Evolutionary conservation across 2,113 vertebrate species (phyloP), one percentile per base, ranked within the genome.

Genomic region (Heptranchias perlo): DNA sequence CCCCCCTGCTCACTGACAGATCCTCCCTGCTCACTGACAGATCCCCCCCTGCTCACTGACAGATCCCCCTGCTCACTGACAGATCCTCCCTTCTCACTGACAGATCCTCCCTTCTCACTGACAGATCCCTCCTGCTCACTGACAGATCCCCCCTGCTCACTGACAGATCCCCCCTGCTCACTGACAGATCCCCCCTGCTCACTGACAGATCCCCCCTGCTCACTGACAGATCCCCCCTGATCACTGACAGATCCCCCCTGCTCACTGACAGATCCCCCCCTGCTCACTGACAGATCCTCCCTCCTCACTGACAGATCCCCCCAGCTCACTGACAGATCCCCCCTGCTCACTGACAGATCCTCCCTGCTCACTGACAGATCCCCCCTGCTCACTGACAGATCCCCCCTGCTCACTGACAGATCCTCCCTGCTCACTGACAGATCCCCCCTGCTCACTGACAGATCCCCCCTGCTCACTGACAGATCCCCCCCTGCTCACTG

Each of bases 381-480:
- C 21, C 0, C 11, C 21, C 31, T 0, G 0, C 23, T 10, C 2
- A n/a, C n/a, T 28, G 16, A 28, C 0, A 52, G 65, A 3, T 5
- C 3, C 3, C 7, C 65, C 7, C 67, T 73, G 67, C 44, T 0
- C 11, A 7, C 96, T 0, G 73, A 86, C 49, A 89, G 58, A 64
- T 86, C n/a, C 21, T 0, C 11, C 21, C 31, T 0, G 0, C 23
- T 10, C 2, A n/a, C n/a, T 28, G 16, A 28, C 0, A 52, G 65
- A 3, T 5, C 3, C 3, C 7, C 65, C 7, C 67, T 73, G 67
- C 44, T 0, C 11, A 7, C 96, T 0, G 73, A 86, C 49, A 89
- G 58, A 64, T 86, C n/a, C 21, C 0, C 11, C 21, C 31, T 0
- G 0, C 23, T 10, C 2, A n/a, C n/a, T n/a, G n/a, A n/a, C n/a